phyloP scores from a whole-genome alignment of 2,888 invertebrate species.

The Junonia oenone region DNA sequence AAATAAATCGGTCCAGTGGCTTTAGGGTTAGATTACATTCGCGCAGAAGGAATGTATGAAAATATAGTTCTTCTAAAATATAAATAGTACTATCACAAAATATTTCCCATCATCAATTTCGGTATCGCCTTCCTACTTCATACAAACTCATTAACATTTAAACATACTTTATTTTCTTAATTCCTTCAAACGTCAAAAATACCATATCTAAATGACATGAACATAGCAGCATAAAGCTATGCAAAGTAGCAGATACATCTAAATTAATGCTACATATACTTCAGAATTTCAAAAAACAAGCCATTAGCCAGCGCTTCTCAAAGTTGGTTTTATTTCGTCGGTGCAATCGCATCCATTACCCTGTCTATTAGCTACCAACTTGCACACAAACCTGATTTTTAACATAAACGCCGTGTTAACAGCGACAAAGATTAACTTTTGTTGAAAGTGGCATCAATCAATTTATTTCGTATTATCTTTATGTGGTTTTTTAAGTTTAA shows the following conservation, averaged over 20 bases:
- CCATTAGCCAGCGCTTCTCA: background rate
- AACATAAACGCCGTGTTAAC: slow-evolving; percentile 24
- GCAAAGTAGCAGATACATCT: background rate
- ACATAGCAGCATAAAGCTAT: too few relatives aligned
- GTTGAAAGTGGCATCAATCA: background rate
- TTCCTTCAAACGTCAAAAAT: too few relatives aligned
- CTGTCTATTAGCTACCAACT: slow-evolving; percentile 24
- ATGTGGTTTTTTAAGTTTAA: background rate
- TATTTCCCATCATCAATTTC: too few relatives aligned
- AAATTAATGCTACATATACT: background rate
- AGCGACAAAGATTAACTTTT: background rate
- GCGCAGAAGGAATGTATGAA: too few relatives aligned
- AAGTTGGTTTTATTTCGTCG: slow-evolving; percentile 10
- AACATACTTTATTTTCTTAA: too few relatives aligned
- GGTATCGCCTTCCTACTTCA: too few relatives aligned
- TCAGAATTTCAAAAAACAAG: background rate
- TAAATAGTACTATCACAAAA: too few relatives aligned
- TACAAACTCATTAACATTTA: too few relatives aligned
- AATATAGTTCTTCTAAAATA: too few relatives aligned
- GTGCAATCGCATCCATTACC: slow-evolving; percentile 18
- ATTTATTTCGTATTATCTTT: background rate
- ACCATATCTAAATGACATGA: too few relatives aligned
- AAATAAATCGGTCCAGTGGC: too few relatives aligned
- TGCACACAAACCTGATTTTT: slow-evolving; percentile 18
- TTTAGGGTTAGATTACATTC: too few relatives aligned